Base-by-base conservation (phyloP, 2,888 invertebrate genomes). In the Drosophila demipolita region DNA sequence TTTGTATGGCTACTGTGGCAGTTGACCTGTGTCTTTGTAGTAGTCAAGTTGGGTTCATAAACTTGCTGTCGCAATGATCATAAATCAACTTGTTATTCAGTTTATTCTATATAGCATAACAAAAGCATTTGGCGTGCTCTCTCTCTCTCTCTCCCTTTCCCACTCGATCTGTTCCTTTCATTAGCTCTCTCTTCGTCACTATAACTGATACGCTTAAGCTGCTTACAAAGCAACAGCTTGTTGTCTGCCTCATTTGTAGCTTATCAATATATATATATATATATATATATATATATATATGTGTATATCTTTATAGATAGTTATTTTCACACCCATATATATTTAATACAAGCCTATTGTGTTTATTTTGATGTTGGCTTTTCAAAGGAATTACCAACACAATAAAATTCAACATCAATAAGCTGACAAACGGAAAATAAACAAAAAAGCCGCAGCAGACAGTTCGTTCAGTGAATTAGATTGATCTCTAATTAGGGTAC, bases 1-100 rank as follows among this genome's bases (percentile, higher is more conserved):
- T 75, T 55, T 73, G 29, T 66, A n/a, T 49, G 67, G 35, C 64
- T 49, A 78, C 62, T 40, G 60, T 35, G 54, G 55, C 17, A 29
- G 48, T 26, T 75, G 38, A 52, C 38, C 45, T 35, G n/a, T 48
- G 64, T 12, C 15, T 40, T 35, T n/a, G 26, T n/a, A 12, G 64
- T 71, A 29, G 26, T 9, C 48, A 36, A 59, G 33, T 29, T 72
- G 77, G 83, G 87, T 89, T 80, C 83, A 83, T 83, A 89, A 84
- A 87, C 89, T 89, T 84, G 83, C 69, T 73, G 73, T 67, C 63
- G 29, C 60, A 61, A 61, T 58, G 70, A 68, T 65, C 65, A 83
- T 73, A 89, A 83, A 89, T 87, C 89, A 87, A 77, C 72, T 80
- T 68, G 74, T 66, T 75, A 73, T 74, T 80, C 63, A 60, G 20